Base-by-base conservation (phyloP, 2,797 vertebrate genomes). In the Megaceryle alcyon region DNA sequence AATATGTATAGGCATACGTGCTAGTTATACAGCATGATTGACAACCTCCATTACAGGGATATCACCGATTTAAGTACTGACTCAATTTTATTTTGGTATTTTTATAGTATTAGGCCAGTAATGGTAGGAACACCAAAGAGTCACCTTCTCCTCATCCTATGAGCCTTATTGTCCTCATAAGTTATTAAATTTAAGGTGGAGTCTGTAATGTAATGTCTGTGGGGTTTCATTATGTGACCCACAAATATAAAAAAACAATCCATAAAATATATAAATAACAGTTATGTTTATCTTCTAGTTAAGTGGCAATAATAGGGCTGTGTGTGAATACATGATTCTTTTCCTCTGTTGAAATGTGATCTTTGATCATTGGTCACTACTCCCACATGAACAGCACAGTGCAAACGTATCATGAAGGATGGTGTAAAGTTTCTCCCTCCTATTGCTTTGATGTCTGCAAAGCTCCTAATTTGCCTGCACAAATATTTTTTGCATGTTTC, bases 311-410 rank as follows among this genome's bases (percentile, higher is more conserved):
- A 97, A 86, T 77, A 60, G 86, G 25, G 19, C 25, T 81, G 35
- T 94, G 78, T 80, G 77, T 73, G 81, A 96, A 94, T 87, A 88
- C 20, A 70, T 51, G 66, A 71, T 64, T 79, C 64, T 95, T 70
- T 90, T 96, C 86, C 77, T 53, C 44, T 82, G 43, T 75, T 94
- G 88, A 96, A 97, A 91, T 68, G 39, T 48, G 60, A 88, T 33
- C 41, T 86, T 96, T 96, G 92, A 84, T 95, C 64, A 86, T 77
- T 60, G 15, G 49, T 75, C 73, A 61, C 33, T 63, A 54, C 44
- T 90, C 75, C 48, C 64, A 71, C 13, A 0, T 41, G 73, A 86
- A 28, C 22, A 70, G 20, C 51, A 70, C 44, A 84, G 60, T 1
- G 0, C 80, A 88, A 88, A 82, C 29, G 35, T 28, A 61, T 66